phyloP scores from a whole-genome alignment of 37 sponge, comb jelly and placozoan species.

The Crambe crambe region DNA sequence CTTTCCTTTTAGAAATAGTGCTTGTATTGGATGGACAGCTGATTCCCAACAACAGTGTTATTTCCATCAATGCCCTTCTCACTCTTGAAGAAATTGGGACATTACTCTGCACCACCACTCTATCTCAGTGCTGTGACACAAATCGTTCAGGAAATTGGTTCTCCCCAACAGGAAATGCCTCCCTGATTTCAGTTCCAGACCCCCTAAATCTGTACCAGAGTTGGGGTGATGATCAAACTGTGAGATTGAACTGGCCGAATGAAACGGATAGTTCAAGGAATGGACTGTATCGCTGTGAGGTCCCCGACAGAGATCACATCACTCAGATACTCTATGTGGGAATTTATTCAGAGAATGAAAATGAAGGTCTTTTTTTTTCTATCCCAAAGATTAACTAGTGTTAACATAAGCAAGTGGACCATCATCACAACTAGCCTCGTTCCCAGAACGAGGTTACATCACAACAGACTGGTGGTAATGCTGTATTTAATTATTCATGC shows the following conservation, averaged over 20 bases:
- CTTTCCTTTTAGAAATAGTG: not conserved
- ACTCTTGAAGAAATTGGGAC: not conserved
- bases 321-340: constrained; percentile 17
- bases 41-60: not conserved
- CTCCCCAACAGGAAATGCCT: not conserved
- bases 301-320: constrained; percentile 8
- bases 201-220: constrained; percentile 2
- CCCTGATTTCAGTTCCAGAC: not conserved
- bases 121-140: not conserved
- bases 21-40: not conserved
- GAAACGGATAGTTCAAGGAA: not conserved
- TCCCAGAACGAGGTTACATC: too few relatives aligned
- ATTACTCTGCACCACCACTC: not conserved
- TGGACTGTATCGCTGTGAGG: constrained; percentile 18
- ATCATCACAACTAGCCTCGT: too few relatives aligned
- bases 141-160: constrained; percentile 14
- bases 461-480: too few relatives aligned
- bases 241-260: not conserved
- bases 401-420: too few relatives aligned
- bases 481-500: too few relatives aligned
- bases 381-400: not conserved
- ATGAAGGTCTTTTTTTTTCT: not conserved
- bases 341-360: not conserved
- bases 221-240: not conserved
- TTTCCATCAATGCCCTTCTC: not conserved